Base-by-base conservation (phyloP, 2,797 vertebrate genomes). In the Labeo calbasu region DNA sequence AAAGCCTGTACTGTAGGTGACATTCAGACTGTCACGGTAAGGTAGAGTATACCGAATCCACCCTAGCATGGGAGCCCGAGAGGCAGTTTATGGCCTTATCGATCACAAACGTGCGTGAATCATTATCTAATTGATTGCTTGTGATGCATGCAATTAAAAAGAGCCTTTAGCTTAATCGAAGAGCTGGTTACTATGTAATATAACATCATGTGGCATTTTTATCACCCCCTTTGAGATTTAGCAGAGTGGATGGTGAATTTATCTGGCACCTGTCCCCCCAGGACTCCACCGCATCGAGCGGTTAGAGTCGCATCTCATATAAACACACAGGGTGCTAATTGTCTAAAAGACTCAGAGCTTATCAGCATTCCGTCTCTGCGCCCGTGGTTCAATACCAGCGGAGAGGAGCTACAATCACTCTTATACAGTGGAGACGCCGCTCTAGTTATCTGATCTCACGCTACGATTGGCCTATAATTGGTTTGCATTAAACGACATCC, bases 401-500 rank as follows among this genome's bases (percentile, higher is more conserved):
- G 46, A 19, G 43, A 48, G n/a, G 61, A 69, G 28, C 51, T 76
- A 61, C 65, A 84, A 80, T 61, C 12, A 57, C 48, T 70, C 51
- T 70, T 59, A 40, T 63, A 68, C 17, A 23, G 43, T 28, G 57
- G 66, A 66, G 43, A 69, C 48, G 7, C 59, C 21, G 40, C 48
- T 25, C 15, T 19, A 19, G 61, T 77, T 77, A 85, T 85, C 84
- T 81, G 84, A 85, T 87, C 77, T 59, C 57, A 68, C 3, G 48
- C 36, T 32, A 32, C 25, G n/a, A 66, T 81, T 77, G 61, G 43
- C 48, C 65, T 82, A 23, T 71, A 84, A 85, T 77, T 77, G 81
- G 6, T 48, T 72, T 63, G 70, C 50, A 77, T 80, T 61, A 84
- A 77, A 79, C 14, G 53, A 79, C 81, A 68, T 43, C 77, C 55